phyloP scores from a whole-genome alignment of 2,797 vertebrate genomes.

The Poliocrania exsul region DNA sequence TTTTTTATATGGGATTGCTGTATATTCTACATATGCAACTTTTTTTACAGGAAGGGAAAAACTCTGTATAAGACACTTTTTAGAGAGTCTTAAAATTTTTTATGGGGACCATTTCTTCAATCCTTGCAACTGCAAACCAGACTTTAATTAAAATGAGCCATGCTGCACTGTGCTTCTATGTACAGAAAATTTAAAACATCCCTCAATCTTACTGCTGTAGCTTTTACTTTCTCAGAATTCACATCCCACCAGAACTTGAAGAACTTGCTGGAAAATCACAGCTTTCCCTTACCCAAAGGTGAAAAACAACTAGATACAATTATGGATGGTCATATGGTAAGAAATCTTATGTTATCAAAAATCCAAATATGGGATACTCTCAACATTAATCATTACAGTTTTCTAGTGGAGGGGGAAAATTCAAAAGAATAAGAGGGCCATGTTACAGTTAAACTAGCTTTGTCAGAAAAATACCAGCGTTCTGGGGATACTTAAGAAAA shows the following conservation, averaged over 20 bases:
- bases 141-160: conserved; percentile 50
- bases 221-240: background rate
- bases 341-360: background rate
- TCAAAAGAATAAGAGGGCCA: background rate
- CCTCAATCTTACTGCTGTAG: background rate
- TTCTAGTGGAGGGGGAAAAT: background rate
- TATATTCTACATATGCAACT: conserved; percentile 40
- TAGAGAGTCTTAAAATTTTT: conserved; percentile 35
- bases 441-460: background rate
- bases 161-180: background rate
- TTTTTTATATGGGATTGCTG: background rate
- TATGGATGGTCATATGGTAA: background rate
- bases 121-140: background rate
- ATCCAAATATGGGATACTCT: background rate
- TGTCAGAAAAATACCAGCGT: background rate
- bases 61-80: background rate
- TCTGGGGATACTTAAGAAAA: background rate
- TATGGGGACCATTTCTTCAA: conserved; percentile 28
- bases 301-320: background rate
- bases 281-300: background rate
- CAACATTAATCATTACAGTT: background rate
- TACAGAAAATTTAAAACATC: background rate
- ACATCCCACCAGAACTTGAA: background rate
- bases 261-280: background rate
- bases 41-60: conserved; percentile 28